These are phyloP conservation scores for Pristionchus entomophagus DNA, from an alignment of 2,888 invertebrate species.

Conservation along the genomic window DNA sequence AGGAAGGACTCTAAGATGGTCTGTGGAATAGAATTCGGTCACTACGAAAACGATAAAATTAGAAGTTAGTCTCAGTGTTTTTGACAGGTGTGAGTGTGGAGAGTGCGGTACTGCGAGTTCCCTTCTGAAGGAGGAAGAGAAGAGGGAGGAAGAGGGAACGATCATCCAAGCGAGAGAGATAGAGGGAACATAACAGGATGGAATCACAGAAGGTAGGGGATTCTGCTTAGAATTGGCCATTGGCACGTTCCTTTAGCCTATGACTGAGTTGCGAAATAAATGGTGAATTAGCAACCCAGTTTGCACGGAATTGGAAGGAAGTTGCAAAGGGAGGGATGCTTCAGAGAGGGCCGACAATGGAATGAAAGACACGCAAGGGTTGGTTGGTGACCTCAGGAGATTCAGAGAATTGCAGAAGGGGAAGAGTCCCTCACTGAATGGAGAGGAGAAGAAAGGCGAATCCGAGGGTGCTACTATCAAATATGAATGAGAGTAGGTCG, in stretches of 20 bases:
- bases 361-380: slow-evolving; percentile 7
- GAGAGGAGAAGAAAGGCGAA: not conserved
- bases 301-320: not conserved
- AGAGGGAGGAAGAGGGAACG: not conserved
- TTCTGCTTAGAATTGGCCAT: too few relatives aligned
- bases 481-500: slow-evolving; percentile 34
- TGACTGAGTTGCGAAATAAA: too few relatives aligned
- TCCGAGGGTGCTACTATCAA: slow-evolving; percentile 23
- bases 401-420: not conserved
- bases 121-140: not conserved
- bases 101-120: not conserved
- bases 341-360: not conserved
- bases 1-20: not conserved
- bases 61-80: slow-evolving; percentile 9
- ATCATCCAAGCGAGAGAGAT: not conserved
- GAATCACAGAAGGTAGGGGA: too few relatives aligned
- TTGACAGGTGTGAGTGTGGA: slow-evolving; percentile 8
- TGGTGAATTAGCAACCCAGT: too few relatives aligned
- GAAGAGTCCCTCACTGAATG: not conserved
- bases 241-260: too few relatives aligned
- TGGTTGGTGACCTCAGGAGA: slow-evolving; percentile 6
- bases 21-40: too few relatives aligned
- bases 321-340: not conserved
- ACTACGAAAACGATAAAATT: too few relatives aligned
- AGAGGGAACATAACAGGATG: not conserved